Evolutionary conservation across 2,113 vertebrate genomes (phyloP), one percentile per base, ranked within the genome.

Genomic region (Calidris pygmaea): DNA sequence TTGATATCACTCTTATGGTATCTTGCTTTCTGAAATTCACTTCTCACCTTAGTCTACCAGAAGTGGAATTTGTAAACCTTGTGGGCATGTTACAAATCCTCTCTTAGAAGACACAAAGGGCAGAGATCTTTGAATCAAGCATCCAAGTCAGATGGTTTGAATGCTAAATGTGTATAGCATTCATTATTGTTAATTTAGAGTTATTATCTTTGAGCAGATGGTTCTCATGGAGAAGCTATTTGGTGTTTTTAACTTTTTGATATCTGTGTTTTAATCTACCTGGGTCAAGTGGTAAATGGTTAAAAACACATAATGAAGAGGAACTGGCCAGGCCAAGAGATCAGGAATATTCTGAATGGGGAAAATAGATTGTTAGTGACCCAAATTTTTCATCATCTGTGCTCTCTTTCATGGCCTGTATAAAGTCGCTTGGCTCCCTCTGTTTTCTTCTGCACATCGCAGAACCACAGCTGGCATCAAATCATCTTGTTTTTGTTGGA

Each of bases 391-490:
- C 30, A 65, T 75, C 3, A n/a, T 73, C 23, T 65, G 1, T 65
- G 56, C 0, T 0, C 9, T 43, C 20, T 79, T 85, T 45, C 63
- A 66, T 5, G 8, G 50, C 11, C 29, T 75, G 3, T 24, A 29
- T 81, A 47, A 87, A 82, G 52, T 47, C 22, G 68, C 12, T n/a
- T 73, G 9, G 7, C 39, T 39, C 35, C 21, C 21, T 47, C 73
- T 78, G 18, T 34, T 26, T 32, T 32, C 20, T 32, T 93, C 58
- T 60, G 21, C 50, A 62, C 34, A 83, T 26, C 45, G 27, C 63
- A 83, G 79, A 93, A 65, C 27, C 34, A 92, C 58, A 90, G 39
- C 35, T 95, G 83, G 63, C 79, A 81, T 13, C 17, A 41, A 80
- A 66, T 41, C 30, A 32, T 30, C 11, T n/a, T 83, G 66, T 32